Conservation (phyloP, 35 echinoderm and acorn worm species). For the Stichopus chloronotus region DNA sequence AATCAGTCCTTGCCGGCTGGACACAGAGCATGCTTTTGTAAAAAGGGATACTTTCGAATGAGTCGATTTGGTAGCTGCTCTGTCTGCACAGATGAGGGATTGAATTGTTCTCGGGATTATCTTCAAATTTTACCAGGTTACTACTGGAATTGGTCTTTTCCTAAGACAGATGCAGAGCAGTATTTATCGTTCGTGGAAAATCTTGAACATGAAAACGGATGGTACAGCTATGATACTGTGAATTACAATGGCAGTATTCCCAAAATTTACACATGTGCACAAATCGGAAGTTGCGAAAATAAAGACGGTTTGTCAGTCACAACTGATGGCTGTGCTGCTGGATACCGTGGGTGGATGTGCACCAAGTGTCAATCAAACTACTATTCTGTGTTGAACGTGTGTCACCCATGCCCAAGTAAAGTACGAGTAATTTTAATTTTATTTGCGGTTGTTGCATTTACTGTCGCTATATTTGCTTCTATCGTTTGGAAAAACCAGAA, state of each 20-base stretch:
- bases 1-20: conserved; percentile 6
- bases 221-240: no score
- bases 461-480: not conserved
- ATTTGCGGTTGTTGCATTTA: not conserved
- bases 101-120: not conserved
- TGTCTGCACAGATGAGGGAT: not conserved
- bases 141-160: conserved; percentile 28
- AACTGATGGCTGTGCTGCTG: conserved; percentile 11
- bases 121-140: not conserved
- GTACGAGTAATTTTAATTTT: not conserved
- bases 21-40: conserved; percentile 14
- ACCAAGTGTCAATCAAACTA: conserved; percentile 1
- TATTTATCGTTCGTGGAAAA: no score
- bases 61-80: not conserved
- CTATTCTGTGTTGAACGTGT: conserved; percentile 38
- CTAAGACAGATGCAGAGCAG: not conserved
- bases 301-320: no score
- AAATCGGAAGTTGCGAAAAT: no score
- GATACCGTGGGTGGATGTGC: conserved; percentile 61
- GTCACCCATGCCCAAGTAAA: conserved; percentile 19
- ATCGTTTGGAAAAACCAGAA: not conserved
- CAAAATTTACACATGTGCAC: no score
- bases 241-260: no score
- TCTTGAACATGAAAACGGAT: no score
- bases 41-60: not conserved